Base-by-base conservation (phyloP, 2,888 invertebrate species). In the Choreutis nemorana region DNA sequence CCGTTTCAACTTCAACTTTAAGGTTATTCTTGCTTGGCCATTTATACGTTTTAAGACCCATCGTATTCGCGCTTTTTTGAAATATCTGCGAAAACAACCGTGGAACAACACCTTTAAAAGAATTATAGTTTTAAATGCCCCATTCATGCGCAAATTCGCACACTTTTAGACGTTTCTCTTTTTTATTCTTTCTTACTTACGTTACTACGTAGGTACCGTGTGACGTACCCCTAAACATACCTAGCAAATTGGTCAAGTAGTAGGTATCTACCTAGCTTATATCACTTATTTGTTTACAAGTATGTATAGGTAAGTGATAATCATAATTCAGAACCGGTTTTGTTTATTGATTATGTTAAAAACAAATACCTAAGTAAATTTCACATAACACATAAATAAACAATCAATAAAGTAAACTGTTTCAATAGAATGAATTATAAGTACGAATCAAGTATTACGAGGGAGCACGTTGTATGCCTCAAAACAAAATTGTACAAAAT, bases 101-200 rank as follows among this genome's bases (percentile, higher is more conserved):
- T 31, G 30, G n/a, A 36, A 32, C 36, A 36, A 34, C 34, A 32
- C 32, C 29, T 39, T 34, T 33, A 34, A 34, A 39, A 36, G 29
- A 36, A 39, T 31, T 32, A 32, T 36, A 32, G 38, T 38, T 36
- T 34, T 32, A 35, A 28, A 35, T 32, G 33, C 32, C 33, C 29
- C 33, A 35, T 37, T 35, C 31, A 37, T 14, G 28, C 29, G 29
- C 20, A 26, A 32, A 33, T 34, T 27, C 28, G 28, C 29, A 25
- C 10, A 12, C 15, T n/a, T n/a, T n/a, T n/a, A n/a, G n/a, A n/a
- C n/a, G n/a, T n/a, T n/a, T n/a, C n/a, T n/a, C n/a, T n/a, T n/a
- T n/a, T n/a, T n/a, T n/a, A n/a, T n/a, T n/a, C n/a, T n/a, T n/a
- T n/a, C n/a, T n/a, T n/a, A n/a, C n/a, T n/a, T n/a, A 9, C 14